Conservation (phyloP, 1,140 invertebrate species). For the Charaxes varanes region DNA sequence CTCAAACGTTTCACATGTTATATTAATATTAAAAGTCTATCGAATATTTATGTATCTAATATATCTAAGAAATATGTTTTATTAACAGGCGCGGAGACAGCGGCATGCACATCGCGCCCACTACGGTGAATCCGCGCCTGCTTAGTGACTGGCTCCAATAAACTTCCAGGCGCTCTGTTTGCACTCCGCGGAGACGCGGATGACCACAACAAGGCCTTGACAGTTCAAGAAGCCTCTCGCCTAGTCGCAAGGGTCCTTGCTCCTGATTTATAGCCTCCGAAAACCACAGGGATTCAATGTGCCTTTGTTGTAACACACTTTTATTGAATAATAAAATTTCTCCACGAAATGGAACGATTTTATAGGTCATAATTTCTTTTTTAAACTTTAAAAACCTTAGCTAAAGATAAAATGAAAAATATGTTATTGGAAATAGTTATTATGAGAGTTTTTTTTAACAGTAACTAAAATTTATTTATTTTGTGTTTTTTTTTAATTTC, state of each 20-base stretch:
- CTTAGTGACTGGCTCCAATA: not conserved
- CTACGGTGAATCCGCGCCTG: too few relatives aligned
- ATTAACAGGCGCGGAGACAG: too few relatives aligned
- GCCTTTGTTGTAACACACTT: constrained; percentile 63
- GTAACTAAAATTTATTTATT: too few relatives aligned
- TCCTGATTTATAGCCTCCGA: constrained; percentile 64
- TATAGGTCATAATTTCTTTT: constrained; percentile 67
- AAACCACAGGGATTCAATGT: constrained; percentile 68
- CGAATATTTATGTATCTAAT: too few relatives aligned
- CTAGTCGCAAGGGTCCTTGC: constrained; percentile 55
- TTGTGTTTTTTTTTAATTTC: too few relatives aligned
- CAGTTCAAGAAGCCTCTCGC: constrained; percentile 59
- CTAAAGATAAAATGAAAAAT: not conserved
- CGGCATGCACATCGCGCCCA: too few relatives aligned
- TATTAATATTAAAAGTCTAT: too few relatives aligned
- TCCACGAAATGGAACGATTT: constrained; percentile 63
- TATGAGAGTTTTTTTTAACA: too few relatives aligned
- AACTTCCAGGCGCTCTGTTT: constrained; percentile 30
- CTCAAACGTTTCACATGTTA: too few relatives aligned
- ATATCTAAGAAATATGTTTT: too few relatives aligned
- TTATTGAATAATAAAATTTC: constrained; percentile 73
- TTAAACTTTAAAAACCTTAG: constrained; percentile 16
- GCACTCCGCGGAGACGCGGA: constrained; percentile 36
- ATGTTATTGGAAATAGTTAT: too few relatives aligned
- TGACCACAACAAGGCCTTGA: constrained; percentile 63